A percentile compares a stretch with the other conserved stretches of the same genome.
Evolutionary conservation across 2,888 invertebrate species (phyloP).

Genomic region (Nipponacmea schrenckii): DNA sequence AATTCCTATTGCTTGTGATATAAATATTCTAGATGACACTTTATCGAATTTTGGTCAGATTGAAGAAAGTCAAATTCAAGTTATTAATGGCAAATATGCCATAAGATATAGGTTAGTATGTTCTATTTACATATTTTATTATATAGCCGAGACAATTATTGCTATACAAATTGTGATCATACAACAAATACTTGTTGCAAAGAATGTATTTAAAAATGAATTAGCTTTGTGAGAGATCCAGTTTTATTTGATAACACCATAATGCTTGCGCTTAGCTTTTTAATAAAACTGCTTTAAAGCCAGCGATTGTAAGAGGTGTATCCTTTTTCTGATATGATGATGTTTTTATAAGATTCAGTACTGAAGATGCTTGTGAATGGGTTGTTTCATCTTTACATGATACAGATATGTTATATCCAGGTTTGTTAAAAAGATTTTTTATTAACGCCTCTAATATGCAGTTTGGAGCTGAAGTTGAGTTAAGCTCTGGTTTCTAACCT

Average conservation of each 20-base stretch:
- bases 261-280: too few species aligned
- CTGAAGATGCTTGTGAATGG: slow-evolving; percentile 39
- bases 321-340: too few species aligned
- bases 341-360: slow-evolving; percentile 35
- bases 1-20: slow-evolving; percentile 9
- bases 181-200: too few species aligned
- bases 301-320: too few species aligned
- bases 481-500: too few species aligned
- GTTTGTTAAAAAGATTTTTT: slow-evolving; percentile 11
- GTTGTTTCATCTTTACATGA: slow-evolving; percentile 40
- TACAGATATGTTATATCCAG: slow-evolving; percentile 38
- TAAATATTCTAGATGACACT: slow-evolving; percentile 2
- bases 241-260: too few species aligned
- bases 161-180: neutral
- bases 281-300: too few species aligned
- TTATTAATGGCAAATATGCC: neutral
- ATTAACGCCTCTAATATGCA: neutral
- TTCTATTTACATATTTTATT: neutral
- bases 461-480: neutral
- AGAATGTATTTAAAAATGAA: too few species aligned
- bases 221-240: too few species aligned
- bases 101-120: slow-evolving; percentile 13
- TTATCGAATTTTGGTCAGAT: slow-evolving; percentile 11
- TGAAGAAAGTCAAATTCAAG: neutral
- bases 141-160: too few species aligned